These are phyloP conservation scores for Andrena bucephala DNA, from an alignment of 2,888 invertebrate genomes.

Conservation along the genomic window DNA sequence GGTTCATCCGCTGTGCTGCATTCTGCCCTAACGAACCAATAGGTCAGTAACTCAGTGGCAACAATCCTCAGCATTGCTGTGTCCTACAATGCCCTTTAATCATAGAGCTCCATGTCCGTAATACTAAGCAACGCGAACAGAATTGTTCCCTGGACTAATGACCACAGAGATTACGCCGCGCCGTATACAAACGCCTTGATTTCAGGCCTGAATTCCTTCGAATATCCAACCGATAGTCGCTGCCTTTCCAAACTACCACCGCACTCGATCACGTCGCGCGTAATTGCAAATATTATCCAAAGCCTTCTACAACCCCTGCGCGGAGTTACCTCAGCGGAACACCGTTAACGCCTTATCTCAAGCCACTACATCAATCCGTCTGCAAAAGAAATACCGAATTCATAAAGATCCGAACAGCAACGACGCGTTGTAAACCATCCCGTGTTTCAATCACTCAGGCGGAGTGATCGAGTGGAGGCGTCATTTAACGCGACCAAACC, in stretches of 20 bases:
- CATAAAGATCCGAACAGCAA: no score
- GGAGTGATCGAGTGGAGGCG: not conserved
- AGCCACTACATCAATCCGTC: no score
- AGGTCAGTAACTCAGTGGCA: constrained; percentile 83
- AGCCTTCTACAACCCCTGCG: not conserved
- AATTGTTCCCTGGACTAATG: constrained; percentile 45
- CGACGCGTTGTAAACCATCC: not conserved
- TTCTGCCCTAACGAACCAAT: constrained; percentile 87
- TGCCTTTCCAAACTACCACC: not conserved
- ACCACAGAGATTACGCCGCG: constrained; percentile 27
- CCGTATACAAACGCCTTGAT: constrained; percentile 49
- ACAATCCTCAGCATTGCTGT: constrained; percentile 76
- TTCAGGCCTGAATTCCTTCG: constrained; percentile 14
- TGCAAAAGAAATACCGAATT: no score
- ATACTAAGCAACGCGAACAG: constrained; percentile 48
- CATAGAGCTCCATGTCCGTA: constrained; percentile 50
- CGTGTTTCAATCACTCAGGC: not conserved
- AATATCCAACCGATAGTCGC: not conserved
- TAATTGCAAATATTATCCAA: not conserved
- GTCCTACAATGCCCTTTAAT: constrained; percentile 71
- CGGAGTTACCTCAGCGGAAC: no score
- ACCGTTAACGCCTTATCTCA: no score
- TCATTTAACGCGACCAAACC: not conserved
- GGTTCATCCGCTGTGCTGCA: constrained; percentile 88
- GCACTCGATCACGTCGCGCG: not conserved